A percentile compares a stretch with the other conserved stretches of the same genome.
Evolutionary conservation across 2,113 vertebrate species (phyloP).

Genomic region (Xenopus borealis): DNA sequence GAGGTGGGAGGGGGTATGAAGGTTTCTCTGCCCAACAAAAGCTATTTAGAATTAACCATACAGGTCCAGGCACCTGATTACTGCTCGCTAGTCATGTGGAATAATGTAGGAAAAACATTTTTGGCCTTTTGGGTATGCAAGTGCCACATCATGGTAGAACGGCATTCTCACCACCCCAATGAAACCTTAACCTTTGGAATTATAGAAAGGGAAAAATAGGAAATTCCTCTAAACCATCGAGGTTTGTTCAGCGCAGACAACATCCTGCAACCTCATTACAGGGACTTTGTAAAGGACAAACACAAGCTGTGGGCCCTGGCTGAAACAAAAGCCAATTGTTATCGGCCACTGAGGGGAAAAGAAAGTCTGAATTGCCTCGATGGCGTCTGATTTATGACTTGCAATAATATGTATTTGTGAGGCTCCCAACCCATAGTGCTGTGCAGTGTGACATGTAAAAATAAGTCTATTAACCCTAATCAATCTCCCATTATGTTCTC

Average conservation of each 20-base stretch:
- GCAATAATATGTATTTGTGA: constrained; percentile 62
- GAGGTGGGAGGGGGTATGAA: no score
- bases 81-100: no score
- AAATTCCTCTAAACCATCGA: constrained; percentile 13
- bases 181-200: not conserved
- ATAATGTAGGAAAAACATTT: no score
- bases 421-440: constrained; percentile 58
- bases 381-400: constrained; percentile 72
- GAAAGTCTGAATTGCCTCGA: constrained; percentile 49
- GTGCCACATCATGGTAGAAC: constrained; percentile 14
- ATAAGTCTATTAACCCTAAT: constrained; percentile 82
- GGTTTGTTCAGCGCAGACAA: not conserved
- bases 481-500: constrained; percentile 76
- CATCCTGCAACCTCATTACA: constrained; percentile 24
- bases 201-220: constrained; percentile 45
- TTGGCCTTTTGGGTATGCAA: no score
- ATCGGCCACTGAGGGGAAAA: constrained; percentile 47
- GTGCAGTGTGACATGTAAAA: constrained; percentile 70
- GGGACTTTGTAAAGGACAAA: constrained; percentile 4
- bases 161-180: constrained; percentile 43
- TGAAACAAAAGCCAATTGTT: constrained; percentile 70
- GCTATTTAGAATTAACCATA: no score
- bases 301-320: not conserved
- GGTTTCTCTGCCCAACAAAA: no score
- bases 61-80: no score